A percentile compares a stretch with the other conserved stretches of the same genome.
phyloP scores from a whole-genome alignment of 2,888 invertebrate species.

The Eupithecia inturbata region DNA sequence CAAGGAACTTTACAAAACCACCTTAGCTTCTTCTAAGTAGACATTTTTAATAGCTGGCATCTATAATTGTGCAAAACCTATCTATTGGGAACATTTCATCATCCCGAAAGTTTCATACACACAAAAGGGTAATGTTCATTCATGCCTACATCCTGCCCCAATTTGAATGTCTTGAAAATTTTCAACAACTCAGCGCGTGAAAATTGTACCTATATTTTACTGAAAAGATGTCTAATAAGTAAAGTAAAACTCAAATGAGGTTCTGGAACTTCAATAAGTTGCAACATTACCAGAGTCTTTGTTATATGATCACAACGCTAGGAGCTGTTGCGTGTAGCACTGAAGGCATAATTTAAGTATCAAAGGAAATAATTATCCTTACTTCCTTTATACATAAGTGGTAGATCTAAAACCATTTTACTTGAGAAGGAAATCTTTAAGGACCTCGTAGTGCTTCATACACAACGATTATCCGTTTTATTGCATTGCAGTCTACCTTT shows the following conservation, averaged over 20 bases:
- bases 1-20: not conserved
- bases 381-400: constrained; percentile 34
- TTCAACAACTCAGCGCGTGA: constrained; percentile 10
- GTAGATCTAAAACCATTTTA: not conserved
- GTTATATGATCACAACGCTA: constrained; percentile 22
- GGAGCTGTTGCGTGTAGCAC: not conserved
- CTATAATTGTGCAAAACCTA: not conserved
- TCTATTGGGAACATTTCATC: constrained; percentile 1
- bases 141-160: constrained; percentile 7
- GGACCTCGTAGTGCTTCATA: not conserved
- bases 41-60: not conserved
- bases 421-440: not conserved
- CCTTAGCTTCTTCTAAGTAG: not conserved
- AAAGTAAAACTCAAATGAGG: constrained; percentile 32
- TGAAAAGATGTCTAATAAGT: constrained; percentile 16
- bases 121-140: constrained; percentile 17
- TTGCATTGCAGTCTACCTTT: not conserved
- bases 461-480: not conserved
- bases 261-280: constrained; percentile 31
- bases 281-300: constrained; percentile 19
- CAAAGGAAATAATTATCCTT: constrained; percentile 41
- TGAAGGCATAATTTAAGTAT: constrained; percentile 22
- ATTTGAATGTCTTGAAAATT: constrained; percentile 16
- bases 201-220: constrained; percentile 1
- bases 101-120: constrained; percentile 1